phyloP scores from a whole-genome alignment of 2,888 invertebrate genomes.

The Tetragonisca angustula region DNA sequence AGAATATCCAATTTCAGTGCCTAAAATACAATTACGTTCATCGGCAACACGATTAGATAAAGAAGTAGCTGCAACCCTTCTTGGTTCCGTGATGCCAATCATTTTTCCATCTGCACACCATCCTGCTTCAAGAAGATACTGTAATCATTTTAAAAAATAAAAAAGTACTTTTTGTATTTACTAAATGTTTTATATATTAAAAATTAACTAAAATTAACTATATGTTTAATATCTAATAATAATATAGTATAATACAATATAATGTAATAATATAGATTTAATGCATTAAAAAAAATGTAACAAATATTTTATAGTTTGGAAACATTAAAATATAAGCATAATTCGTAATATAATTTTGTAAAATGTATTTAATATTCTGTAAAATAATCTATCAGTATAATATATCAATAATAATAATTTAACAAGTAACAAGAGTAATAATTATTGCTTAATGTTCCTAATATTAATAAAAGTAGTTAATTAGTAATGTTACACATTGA shows the following conservation, averaged over 20 bases:
- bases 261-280: not conserved
- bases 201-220: too few relatives aligned
- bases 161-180: not conserved
- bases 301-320: not conserved
- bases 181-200: not conserved
- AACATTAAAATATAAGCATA: not conserved
- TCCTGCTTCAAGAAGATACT: slow-evolving; percentile 95
- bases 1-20: slow-evolving; percentile 92
- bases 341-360: too few relatives aligned
- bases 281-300: not conserved
- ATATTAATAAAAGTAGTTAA: too few relatives aligned
- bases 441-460: too few relatives aligned
- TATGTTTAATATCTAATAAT: too few relatives aligned
- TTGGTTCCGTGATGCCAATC: slow-evolving; percentile 96
- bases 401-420: too few relatives aligned
- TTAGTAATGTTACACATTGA: too few relatives aligned
- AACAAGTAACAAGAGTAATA: too few relatives aligned
- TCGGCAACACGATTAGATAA: slow-evolving; percentile 95
- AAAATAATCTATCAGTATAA: too few relatives aligned
- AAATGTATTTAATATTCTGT: too few relatives aligned
- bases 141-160: slow-evolving; percentile 67
- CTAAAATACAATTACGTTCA: slow-evolving; percentile 87
- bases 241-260: too few relatives aligned
- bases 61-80: slow-evolving; percentile 95
- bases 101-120: slow-evolving; percentile 91